Evolutionary conservation across 2,888 invertebrate species (phyloP).

Genomic region (Latrodectus hesperus): DNA sequence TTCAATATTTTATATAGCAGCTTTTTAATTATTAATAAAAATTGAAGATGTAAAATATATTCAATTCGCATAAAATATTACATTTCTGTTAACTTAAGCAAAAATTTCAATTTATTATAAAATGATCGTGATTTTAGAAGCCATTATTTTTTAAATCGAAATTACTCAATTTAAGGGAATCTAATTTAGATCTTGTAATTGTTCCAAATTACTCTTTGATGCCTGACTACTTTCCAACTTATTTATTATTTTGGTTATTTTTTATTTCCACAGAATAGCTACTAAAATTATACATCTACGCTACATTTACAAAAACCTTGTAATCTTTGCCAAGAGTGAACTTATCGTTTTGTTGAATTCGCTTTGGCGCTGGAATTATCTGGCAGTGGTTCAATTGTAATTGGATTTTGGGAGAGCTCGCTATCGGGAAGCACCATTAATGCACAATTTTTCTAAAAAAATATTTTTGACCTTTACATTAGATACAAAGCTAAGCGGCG

Average conservation of each 20-base stretch:
- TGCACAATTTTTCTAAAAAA: slow-evolving; percentile 6
- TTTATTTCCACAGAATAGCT: slow-evolving; percentile 5
- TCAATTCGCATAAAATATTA: too few relatives aligned
- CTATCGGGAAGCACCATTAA: slow-evolving; percentile 31
- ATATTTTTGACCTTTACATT: neutral
- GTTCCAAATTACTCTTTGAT: slow-evolving; percentile 66
- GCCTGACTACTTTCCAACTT: slow-evolving; percentile 23
- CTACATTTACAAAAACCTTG: slow-evolving; percentile 49
- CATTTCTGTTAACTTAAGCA: too few relatives aligned
- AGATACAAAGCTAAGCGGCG: too few relatives aligned
- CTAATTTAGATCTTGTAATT: slow-evolving; percentile 57
- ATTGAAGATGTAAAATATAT: too few relatives aligned
- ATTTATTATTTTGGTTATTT: slow-evolving; percentile 10
- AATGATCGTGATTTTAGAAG: too few relatives aligned
- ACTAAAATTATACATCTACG: slow-evolving; percentile 51
- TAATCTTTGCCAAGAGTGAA: slow-evolving; percentile 41
- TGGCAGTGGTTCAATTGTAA: slow-evolving; percentile 64
- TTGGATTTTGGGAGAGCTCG: slow-evolving; percentile 59
- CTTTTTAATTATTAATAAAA: too few relatives aligned
- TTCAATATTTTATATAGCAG: too few relatives aligned
- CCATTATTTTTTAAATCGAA: too few relatives aligned
- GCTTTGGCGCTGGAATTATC: slow-evolving; percentile 29
- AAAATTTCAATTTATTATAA: too few relatives aligned
- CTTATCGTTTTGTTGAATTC: slow-evolving; percentile 24
- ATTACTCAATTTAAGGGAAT: slow-evolving; percentile 35